Evolutionary conservation across 1,140 invertebrate species (phyloP).

Genomic region (Gonatopus flavifemur): DNA sequence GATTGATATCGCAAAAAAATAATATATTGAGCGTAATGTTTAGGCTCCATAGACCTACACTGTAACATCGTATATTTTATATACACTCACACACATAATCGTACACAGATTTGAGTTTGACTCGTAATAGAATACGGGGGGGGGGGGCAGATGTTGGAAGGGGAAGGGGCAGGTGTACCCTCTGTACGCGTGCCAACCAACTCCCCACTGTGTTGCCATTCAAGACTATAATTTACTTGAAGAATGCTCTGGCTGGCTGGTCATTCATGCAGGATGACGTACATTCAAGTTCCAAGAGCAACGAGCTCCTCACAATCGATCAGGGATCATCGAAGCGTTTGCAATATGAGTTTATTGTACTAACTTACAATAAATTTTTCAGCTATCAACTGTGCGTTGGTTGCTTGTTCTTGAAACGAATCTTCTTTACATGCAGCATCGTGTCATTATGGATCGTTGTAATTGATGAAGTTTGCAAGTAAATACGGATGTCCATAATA

Average conservation of each 20-base stretch:
- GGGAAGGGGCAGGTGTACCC: conserved; percentile 56
- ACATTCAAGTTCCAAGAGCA: conserved; percentile 26
- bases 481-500: no score
- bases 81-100: background rate
- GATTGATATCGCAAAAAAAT: no score
- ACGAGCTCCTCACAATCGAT: conserved; percentile 14
- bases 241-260: conserved; percentile 48
- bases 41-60: no score
- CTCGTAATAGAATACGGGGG: conserved; percentile 39
- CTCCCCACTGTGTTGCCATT: conserved; percentile 55
- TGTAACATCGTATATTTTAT: no score
- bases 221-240: conserved; percentile 62
- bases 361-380: no score
- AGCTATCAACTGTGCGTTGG: no score
- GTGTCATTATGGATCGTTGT: no score
- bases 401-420: no score
- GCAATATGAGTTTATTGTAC: no score
- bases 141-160: conserved; percentile 56
- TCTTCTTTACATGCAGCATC: no score
- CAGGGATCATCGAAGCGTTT: background rate
- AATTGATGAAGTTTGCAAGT: no score
- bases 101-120: conserved; percentile 45
- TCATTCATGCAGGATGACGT: conserved; percentile 41
- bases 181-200: conserved; percentile 56
- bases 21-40: no score